Evolutionary conservation across 2,797 vertebrate species (phyloP).

Genomic region (Labeo calbasu): DNA sequence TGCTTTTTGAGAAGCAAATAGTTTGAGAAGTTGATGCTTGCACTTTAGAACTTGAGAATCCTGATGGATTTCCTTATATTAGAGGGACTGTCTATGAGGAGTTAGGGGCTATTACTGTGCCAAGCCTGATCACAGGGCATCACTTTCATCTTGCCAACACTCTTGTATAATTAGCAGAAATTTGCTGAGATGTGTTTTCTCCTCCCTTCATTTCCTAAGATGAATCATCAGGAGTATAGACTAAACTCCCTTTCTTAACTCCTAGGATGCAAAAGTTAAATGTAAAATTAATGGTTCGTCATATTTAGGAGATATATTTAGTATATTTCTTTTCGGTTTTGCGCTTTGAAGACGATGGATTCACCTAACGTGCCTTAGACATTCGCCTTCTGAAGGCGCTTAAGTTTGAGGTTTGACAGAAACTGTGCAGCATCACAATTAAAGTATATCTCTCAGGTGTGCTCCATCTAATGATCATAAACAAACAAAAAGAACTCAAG

Average conservation of each 20-base stretch:
- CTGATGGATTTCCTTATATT: conserved; percentile 60
- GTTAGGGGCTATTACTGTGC: conserved; percentile 59
- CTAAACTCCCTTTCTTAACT: conserved; percentile 49
- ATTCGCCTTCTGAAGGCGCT: neutral
- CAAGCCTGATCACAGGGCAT: conserved; percentile 66
- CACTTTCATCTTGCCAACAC: conserved; percentile 66
- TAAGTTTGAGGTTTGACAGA: neutral
- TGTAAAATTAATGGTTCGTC: neutral
- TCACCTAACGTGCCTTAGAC: conserved; percentile 30
- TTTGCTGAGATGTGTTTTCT: conserved; percentile 65
- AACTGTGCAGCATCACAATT: neutral
- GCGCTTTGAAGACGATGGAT: conserved; percentile 7
- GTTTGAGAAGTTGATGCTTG: conserved; percentile 37
- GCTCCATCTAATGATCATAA: conserved; percentile 11
- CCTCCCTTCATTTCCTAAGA: conserved; percentile 53
- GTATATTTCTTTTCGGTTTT: neutral
- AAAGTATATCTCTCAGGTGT: neutral
- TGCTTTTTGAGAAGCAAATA: conserved; percentile 22
- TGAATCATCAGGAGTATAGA: conserved; percentile 53
- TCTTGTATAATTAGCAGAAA: conserved; percentile 67
- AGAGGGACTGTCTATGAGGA: conserved; percentile 45
- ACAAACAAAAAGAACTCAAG: neutral
- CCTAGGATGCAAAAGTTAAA: conserved; percentile 44
- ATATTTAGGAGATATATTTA: neutral
- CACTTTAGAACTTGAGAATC: conserved; percentile 57